Conservation (phyloP, 1,140 invertebrate genomes). For the Nasonia vitripennis region DNA sequence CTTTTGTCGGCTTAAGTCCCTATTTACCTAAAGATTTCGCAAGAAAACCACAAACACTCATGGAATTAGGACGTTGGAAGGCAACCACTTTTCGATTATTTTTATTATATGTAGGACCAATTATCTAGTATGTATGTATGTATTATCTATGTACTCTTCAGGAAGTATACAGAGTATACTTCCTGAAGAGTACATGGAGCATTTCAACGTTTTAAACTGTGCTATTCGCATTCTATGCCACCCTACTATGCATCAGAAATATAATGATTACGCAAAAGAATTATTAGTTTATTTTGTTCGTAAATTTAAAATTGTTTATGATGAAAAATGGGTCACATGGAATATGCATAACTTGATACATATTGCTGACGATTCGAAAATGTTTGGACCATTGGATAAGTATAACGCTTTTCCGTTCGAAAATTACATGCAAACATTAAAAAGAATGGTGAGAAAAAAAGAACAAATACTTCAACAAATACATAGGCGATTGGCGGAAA, state of each 20-base stretch:
- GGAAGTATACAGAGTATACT: slow-evolving; percentile 44
- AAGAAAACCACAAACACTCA: slow-evolving; percentile 37
- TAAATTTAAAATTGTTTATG: slow-evolving; percentile 42
- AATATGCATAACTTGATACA: slow-evolving; percentile 54
- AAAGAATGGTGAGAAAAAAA: slow-evolving; percentile 45
- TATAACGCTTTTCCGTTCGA: slow-evolving; percentile 34
- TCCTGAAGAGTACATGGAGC: slow-evolving; percentile 20
- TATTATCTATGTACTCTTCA: no score
- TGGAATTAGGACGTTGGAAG: slow-evolving; percentile 45
- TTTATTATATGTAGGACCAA: slow-evolving; percentile 48
- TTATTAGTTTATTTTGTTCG: slow-evolving; percentile 47
- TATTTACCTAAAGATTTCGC: slow-evolving; percentile 46
- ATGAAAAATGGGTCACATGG: slow-evolving; percentile 24
- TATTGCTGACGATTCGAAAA: slow-evolving; percentile 47
- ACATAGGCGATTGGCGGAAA: slow-evolving; percentile 32
- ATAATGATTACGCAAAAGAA: slow-evolving; percentile 42
- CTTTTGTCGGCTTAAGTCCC: neutral
- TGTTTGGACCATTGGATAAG: slow-evolving; percentile 12
- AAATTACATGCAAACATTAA: slow-evolving; percentile 50
- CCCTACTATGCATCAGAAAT: slow-evolving; percentile 27
- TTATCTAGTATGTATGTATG: no score
- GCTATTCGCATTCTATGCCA: slow-evolving; percentile 54
- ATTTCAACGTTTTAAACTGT: slow-evolving; percentile 51
- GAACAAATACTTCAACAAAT: slow-evolving; percentile 45
- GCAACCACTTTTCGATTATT: slow-evolving; percentile 52